Evolutionary conservation across 2,113 vertebrate genomes (phyloP), one percentile per base, ranked within the genome.

Genomic region (Mus pahari): DNA sequence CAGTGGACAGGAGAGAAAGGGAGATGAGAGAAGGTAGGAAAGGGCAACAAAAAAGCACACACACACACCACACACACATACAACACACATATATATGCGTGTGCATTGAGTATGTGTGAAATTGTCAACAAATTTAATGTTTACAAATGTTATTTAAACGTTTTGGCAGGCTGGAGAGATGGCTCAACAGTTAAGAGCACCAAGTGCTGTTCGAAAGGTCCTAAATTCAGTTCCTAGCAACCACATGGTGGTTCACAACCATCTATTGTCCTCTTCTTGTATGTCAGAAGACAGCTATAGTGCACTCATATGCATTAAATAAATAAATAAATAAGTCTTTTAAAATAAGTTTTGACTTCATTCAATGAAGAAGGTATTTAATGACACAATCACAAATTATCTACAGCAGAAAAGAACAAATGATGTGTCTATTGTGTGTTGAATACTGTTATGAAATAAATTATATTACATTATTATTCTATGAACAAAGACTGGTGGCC

Each of bases 331-430:
- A 68, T 68, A 33, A 33, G 33, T 33, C 31, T 68, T 33, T 66
- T 66, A 66, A 33, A 68, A 68, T 68, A 91, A 14, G 8, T 62
- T 82, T 94, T 86, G 36, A 4, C 36, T 77, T 86, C 74, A 92
- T 89, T 90, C 16, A 45, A 78, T 48, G 16, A 92, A 79, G 22
- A 68, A 92, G n/a, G 8, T 22, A 82, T 19, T 84, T 86, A 36
- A 79, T 66, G 39, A 77, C 16, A 62, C 86, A 48, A 71, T 55
- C 42, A 64, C 1, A 78, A 19, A 11, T 2, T 71, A 86, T 91
- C 13, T 13, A 70, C 20, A 16, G 70, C 64, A 96, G 58, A 91
- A 92, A 93, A 93, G 28, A 48, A 82, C 39, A 91, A 93, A 89
- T 60, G 17, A 28, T 90, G 42, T 87, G 24, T 16, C 48, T 86